Conservation (phyloP, 2,888 invertebrate genomes). For the Alviniconcha strummeri region DNA sequence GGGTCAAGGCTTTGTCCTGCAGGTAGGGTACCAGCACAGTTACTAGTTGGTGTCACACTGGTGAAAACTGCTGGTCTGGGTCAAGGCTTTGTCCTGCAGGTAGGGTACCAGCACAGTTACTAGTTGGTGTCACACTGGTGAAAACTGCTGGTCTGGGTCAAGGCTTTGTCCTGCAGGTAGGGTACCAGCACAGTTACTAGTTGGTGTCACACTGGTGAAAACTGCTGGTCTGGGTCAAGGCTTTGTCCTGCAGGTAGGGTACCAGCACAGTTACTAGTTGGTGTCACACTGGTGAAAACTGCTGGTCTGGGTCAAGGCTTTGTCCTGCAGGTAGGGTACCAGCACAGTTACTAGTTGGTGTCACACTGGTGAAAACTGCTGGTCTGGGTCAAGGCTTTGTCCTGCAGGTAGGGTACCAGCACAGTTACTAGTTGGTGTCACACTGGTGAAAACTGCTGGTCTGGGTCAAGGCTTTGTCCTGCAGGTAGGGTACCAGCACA, state of each 20-base stretch:
- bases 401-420: slow-evolving; percentile 26
- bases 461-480: slow-evolving; percentile 5
- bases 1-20: slow-evolving; percentile 7
- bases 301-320: neutral
- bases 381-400: neutral
- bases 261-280: slow-evolving; percentile 21
- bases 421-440: slow-evolving; percentile 29
- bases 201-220: slow-evolving; percentile 29
- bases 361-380: slow-evolving; percentile 25
- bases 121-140: slow-evolving; percentile 28
- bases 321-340: slow-evolving; percentile 26
- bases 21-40: slow-evolving; percentile 28
- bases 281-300: slow-evolving; percentile 28
- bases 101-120: slow-evolving; percentile 22
- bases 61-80: slow-evolving; percentile 17
- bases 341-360: slow-evolving; percentile 23
- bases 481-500: slow-evolving; percentile 29
- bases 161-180: slow-evolving; percentile 24
- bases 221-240: neutral
- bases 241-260: slow-evolving; percentile 23
- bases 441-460: slow-evolving; percentile 18
- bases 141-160: slow-evolving; percentile 7
- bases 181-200: slow-evolving; percentile 20
- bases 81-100: slow-evolving; percentile 20
- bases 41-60: slow-evolving; percentile 27